Base-by-base conservation (phyloP, 2,113 vertebrate species). In the Corvus cornix region DNA sequence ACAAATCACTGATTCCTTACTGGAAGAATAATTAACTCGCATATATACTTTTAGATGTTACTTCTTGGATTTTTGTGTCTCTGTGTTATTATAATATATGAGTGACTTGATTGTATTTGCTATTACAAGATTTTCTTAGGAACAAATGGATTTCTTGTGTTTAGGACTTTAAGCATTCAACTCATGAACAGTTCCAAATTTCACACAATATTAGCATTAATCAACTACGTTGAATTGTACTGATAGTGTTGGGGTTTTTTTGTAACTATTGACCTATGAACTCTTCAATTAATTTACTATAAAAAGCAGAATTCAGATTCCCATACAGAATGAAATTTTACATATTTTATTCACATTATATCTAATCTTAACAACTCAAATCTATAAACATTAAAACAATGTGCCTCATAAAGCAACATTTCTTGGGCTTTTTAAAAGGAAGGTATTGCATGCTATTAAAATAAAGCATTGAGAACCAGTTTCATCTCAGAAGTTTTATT, bases 171-270 rank as follows among this genome's bases (percentile, higher is more conserved):
- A 89, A 55, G 13, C 11, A 16, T 63, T 23, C n/a, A 46, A 5
- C 7, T 55, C 43, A 58, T 68, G 30, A 79, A 33, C 30, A 16
- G 9, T 46, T 90, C 56, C 72, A 41, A 30, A n/a, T 93, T 92
- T 64, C 7, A 41, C 3, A 8, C 6, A 46, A 2, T 44, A 9
- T 44, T 4, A 0, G 41, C 56, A 30, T 13, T 75, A 27, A 55
- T 67, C 22, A 59, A 24, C 23, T 41, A 11, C 46, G 7, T 73
- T 51, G 20, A 52, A 16, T 53, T 78, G 3, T 39, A 46, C 43
- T 41, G 17, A 41, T 6, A 33, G 3, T 26, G 7, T 22, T 84
- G 19, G 22, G 18, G 1, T 0, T 5, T 58, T 58, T 83, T 56
- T 5, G 18, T 39, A 53, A 20, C 11, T 18, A n/a, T 37, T 60